Base-by-base conservation (phyloP, 2,113 vertebrate species). In the Psittacula cyanocephala region DNA sequence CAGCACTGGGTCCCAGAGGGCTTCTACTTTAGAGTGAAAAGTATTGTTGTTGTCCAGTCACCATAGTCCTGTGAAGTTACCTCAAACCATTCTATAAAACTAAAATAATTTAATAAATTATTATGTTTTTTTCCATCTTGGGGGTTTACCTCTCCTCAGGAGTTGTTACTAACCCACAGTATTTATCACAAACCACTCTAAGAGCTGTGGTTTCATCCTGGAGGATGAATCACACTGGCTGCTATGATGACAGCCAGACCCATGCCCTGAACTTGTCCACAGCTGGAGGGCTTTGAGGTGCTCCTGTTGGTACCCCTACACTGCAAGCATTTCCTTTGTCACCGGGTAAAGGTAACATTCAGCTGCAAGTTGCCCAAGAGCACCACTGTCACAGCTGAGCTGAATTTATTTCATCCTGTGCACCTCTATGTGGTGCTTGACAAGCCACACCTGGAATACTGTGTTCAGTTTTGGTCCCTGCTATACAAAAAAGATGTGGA, bases 51-150 rank as follows among this genome's bases (percentile, higher is more conserved):
- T 89, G 39, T 65, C 16, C 65, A 29, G 49, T 91, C 52, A 7
- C 75, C 14, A 4, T 2, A 0, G 16, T 60, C 50, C 9, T 1
- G 5, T 59, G 60, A 69, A 89, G 72, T 69, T 84, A 76, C 87
- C 55, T 91, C 44, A 57, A 94, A 80, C 13, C 8, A 60, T 92
- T 93, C 49, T 41, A n/a, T 81, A 41, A 81, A 65, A 57, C 85
- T 76, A 70, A 65, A 24, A 85, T 84, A 83, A 91, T 91, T 93
- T 92, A 95, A 82, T 97, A 94, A 94, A 52, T 39, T 16, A 41
- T 93, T 47, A 83, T n/a, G 10, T 62, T 55, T 81, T 76, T 81
- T 86, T 59, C 37, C 74, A 63, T 94, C 52, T 60, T 6, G 0
- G 72, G 65, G 25, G 74, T 52, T 75, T 57, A 53, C 37, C 71